These are phyloP conservation scores for Spicauda simplicius DNA, from an alignment of 2,888 invertebrate genomes.

Conservation along the genomic window DNA sequence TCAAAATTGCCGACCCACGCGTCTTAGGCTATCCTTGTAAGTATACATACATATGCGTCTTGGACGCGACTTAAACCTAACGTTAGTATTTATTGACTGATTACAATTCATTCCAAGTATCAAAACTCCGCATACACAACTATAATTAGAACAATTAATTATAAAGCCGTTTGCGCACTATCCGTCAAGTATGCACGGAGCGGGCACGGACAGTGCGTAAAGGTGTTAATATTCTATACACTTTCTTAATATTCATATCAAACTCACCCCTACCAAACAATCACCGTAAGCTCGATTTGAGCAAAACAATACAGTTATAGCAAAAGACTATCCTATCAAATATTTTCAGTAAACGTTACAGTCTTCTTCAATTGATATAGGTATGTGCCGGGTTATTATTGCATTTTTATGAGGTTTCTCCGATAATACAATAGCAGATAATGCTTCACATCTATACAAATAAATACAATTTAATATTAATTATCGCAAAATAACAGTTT, in stretches of 20 bases:
- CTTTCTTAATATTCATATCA: slow-evolving; percentile 26
- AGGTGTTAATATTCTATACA: not conserved
- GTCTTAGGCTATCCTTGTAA: no score
- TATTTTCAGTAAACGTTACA: slow-evolving; percentile 10
- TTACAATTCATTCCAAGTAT: slow-evolving; percentile 12
- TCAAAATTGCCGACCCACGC: no score
- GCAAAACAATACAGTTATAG: slow-evolving; percentile 34
- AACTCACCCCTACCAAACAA: slow-evolving; percentile 10
- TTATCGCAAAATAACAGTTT: no score
- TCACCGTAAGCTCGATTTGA: slow-evolving; percentile 30
- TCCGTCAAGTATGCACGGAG: not conserved
- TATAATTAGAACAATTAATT: slow-evolving; percentile 5
- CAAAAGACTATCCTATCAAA: slow-evolving; percentile 33
- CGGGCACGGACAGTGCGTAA: not conserved
- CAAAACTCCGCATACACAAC: not conserved
- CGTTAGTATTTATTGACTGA: slow-evolving; percentile 49
- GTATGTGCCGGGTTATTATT: slow-evolving; percentile 5
- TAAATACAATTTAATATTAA: no score
- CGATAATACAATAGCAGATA: no score
- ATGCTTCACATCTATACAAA: no score
- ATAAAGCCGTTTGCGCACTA: not conserved
- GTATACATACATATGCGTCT: slow-evolving; percentile 57
- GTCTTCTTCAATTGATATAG: slow-evolving; percentile 5
- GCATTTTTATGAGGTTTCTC: not conserved
- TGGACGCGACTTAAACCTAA: slow-evolving; percentile 64